phyloP scores from a whole-genome alignment of 2,797 vertebrate species.

The Phylloscopus collybita region DNA sequence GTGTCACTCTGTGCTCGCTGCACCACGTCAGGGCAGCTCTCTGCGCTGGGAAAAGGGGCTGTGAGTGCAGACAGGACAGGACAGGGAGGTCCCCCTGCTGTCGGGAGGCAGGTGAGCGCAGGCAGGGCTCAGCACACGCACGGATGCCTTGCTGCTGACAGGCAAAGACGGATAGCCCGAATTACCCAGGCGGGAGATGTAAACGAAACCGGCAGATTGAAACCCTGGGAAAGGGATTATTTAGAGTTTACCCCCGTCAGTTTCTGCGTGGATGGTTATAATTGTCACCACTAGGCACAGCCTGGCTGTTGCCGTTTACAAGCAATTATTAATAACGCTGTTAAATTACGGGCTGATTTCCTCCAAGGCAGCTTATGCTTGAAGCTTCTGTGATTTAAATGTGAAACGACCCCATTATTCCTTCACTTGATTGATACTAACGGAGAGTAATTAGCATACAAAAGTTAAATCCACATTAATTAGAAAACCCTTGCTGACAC shows the following conservation, averaged over 20 bases:
- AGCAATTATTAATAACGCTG: constrained; percentile 34
- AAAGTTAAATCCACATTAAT: constrained; percentile 30
- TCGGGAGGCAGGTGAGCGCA: constrained; percentile 8
- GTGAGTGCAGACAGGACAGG: neutral
- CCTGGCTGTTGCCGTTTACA: neutral
- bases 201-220: neutral
- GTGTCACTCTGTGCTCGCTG: neutral
- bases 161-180: rapidly evolving
- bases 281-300: neutral
- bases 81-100: constrained; percentile 7
- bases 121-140: neutral
- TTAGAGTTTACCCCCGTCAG: neutral
- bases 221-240: neutral
- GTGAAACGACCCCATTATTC: constrained; percentile 33
- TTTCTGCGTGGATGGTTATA: neutral
- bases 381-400: constrained; percentile 55
- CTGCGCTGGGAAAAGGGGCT: neutral
- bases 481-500: neutral
- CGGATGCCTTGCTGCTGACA: neutral
- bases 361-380: constrained; percentile 2
- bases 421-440: constrained; percentile 39
- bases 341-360: constrained; percentile 44
- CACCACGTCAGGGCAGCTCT: neutral
- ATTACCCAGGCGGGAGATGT: neutral
- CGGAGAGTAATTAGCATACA: constrained; percentile 33